Base-by-base conservation (phyloP, 2,888 invertebrate species). In the Drosophila putrida region DNA sequence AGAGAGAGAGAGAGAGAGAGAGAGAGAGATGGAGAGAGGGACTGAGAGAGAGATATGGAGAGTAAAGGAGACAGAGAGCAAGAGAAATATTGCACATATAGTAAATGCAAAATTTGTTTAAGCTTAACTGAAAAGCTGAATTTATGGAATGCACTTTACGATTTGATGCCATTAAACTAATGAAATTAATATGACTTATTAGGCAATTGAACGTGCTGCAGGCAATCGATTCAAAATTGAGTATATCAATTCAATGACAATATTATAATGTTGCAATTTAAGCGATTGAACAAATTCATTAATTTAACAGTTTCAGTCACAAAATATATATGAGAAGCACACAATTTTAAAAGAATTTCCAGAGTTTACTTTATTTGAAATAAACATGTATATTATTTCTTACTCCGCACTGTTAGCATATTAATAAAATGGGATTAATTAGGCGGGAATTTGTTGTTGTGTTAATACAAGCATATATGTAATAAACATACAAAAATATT, bases 31-130 rank as follows among this genome's bases (percentile, higher is more conserved):
- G 33, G 47, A 13, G 10, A 33, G 20, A 49, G 11, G 6, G 47
- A 15, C n/a, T n/a, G n/a, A n/a, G n/a, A n/a, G n/a, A n/a, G n/a
- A 28, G 47, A 60, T n/a, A n/a, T 31, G 6, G 6, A 25, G 6
- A 28, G 28, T 51, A 35, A 44, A n/a, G 3, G 20, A 6, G 28
- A 28, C 5, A 28, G 28, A 10, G 35, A 38, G 31, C 9, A n/a
- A n/a, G n/a, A 28, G 47, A 60, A 15, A 53, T 51, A 66, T 44
- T 35, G 41, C 68, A 57, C 50, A 75, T 44, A 20, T 20, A 20
- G 20, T 20, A 73, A 69, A 69, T 63, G 54, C 57, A 60, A 76
- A 73, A 75, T 67, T 73, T 73, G 67, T 72, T 67, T 27, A 66
- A 67, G 60, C 58, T 51, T 39, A 60, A 54, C 74, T 46, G 43